phyloP scores from a whole-genome alignment of 2,113 vertebrate genomes.

The Albula glossodonta region DNA sequence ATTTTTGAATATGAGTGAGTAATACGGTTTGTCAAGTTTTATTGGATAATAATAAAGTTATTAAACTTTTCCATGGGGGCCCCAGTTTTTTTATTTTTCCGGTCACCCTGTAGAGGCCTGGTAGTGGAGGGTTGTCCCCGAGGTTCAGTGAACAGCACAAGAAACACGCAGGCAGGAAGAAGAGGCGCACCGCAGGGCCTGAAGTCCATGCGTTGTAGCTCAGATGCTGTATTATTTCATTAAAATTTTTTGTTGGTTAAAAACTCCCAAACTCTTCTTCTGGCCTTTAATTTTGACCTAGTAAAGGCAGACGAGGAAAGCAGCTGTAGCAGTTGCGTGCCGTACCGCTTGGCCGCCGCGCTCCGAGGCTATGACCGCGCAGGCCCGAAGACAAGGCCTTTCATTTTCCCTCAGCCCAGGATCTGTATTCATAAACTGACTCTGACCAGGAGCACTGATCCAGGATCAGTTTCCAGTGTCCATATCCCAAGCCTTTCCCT shows the following conservation, averaged over 20 bases:
- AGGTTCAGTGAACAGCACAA: too few relatives aligned
- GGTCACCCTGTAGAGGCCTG: too few relatives aligned
- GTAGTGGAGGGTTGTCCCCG: too few relatives aligned
- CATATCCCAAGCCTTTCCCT: too few relatives aligned
- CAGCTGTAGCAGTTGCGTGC: slow-evolving; percentile 45
- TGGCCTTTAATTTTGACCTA: slow-evolving; percentile 60
- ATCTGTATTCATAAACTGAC: neutral
- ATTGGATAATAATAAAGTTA: too few relatives aligned
- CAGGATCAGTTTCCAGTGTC: too few relatives aligned
- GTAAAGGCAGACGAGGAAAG: slow-evolving; percentile 58
- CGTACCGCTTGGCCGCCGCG: neutral
- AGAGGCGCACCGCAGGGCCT: neutral
- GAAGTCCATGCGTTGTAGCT: neutral
- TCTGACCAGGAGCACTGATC: too few relatives aligned
- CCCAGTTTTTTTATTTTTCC: too few relatives aligned
- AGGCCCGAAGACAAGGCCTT: neutral
- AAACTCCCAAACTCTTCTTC: slow-evolving; percentile 52
- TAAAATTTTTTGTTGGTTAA: slow-evolving; percentile 45
- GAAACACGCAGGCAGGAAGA: too few relatives aligned
- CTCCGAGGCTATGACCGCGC: neutral
- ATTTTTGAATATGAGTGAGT: too few relatives aligned
- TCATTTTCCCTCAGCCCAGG: slow-evolving; percentile 16
- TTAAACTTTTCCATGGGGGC: too few relatives aligned
- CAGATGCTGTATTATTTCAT: slow-evolving; percentile 24
- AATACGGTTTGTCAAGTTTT: too few relatives aligned